phyloP scores from a whole-genome alignment of 2,797 vertebrate genomes.

The Melopsittacus undulatus region DNA sequence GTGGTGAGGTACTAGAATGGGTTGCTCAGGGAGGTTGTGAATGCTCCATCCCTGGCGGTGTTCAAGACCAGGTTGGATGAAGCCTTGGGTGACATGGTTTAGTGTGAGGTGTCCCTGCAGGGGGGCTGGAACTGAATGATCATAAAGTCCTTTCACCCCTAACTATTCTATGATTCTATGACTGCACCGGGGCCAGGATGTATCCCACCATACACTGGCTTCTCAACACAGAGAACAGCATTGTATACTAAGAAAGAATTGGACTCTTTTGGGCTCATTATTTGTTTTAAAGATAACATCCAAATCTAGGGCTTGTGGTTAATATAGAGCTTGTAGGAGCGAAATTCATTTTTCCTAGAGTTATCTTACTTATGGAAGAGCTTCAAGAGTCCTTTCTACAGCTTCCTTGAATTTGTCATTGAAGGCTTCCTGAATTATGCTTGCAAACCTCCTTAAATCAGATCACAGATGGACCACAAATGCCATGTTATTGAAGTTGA shows the following conservation, averaged over 20 bases:
- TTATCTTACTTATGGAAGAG: not conserved
- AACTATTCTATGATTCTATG: too few species aligned
- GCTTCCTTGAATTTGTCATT: constrained; percentile 23
- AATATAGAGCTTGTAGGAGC: not conserved
- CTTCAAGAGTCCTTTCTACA: not conserved
- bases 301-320: not conserved
- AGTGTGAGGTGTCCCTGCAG: too few species aligned
- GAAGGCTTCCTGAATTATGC: not conserved
- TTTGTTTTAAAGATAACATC: not conserved
- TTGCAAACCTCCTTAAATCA: constrained; percentile 49
- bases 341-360: not conserved
- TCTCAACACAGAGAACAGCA: not conserved
- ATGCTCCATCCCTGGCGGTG: too few species aligned
- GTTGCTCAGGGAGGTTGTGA: too few species aligned
- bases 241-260: not conserved
- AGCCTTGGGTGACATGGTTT: too few species aligned
- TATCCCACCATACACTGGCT: not conserved
- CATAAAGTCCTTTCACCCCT: too few species aligned
- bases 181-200: not conserved
- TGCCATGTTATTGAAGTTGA: constrained; percentile 33
- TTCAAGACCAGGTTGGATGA: too few species aligned
- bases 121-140: too few species aligned
- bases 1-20: too few species aligned
- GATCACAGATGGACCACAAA: constrained; percentile 63
- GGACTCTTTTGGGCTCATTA: not conserved